Evolutionary conservation across 2,888 invertebrate species (phyloP).

Genomic region (Cistogaster globosa): DNA sequence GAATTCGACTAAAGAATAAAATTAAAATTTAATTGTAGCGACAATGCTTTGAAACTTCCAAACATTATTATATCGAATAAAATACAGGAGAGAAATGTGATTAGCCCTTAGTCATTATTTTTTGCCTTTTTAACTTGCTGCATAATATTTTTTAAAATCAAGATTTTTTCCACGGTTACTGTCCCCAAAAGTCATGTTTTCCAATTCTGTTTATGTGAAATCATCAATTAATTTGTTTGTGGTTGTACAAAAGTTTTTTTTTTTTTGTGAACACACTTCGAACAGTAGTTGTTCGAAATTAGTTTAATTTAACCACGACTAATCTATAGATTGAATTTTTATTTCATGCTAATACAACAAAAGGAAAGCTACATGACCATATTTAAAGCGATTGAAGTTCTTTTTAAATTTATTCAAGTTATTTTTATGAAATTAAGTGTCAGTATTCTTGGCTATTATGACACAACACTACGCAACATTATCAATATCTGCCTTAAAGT

Average conservation of each 20-base stretch:
- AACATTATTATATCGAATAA: too few relatives aligned
- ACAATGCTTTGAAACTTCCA: too few relatives aligned
- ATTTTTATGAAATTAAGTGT: too few relatives aligned
- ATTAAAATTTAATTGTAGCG: too few relatives aligned
- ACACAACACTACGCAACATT: too few relatives aligned
- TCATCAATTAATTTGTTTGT: conserved; percentile 59
- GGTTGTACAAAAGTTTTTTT: conserved; percentile 26
- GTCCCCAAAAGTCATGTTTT: conserved; percentile 43
- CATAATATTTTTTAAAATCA: too few relatives aligned
- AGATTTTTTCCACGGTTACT: not conserved
- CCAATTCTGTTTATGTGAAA: conserved; percentile 52
- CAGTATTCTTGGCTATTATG: too few relatives aligned
- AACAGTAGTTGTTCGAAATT: conserved; percentile 52
- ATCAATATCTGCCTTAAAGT: too few relatives aligned
- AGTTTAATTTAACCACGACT: conserved; percentile 58
- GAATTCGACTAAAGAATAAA: too few relatives aligned
- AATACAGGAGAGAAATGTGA: too few relatives aligned
- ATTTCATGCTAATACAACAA: not conserved
- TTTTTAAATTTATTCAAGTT: not conserved
- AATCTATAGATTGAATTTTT: conserved; percentile 56
- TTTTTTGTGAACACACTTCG: conserved; percentile 20
- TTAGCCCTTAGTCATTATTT: too few relatives aligned
- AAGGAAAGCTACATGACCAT: not conserved
- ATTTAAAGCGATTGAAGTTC: not conserved
- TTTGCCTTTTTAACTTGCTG: too few relatives aligned